Percentiles rank a stretch among this genome's conserved stretches.
Evolutionary conservation across 2,888 invertebrate genomes (phyloP).

Genomic region (Eupithecia centaureata): DNA sequence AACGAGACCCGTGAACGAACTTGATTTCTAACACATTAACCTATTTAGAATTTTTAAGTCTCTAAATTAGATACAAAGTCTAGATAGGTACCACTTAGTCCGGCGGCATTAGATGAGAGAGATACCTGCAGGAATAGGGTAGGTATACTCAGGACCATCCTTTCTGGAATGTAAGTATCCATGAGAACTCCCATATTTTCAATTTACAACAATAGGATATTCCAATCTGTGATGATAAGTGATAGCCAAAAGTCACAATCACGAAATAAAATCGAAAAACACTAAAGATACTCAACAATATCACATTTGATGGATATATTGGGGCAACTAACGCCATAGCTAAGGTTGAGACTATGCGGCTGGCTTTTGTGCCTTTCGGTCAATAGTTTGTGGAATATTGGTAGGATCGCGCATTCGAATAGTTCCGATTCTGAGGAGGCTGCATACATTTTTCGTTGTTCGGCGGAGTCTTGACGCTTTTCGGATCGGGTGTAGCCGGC

Average conservation of each 20-base stretch:
- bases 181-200: not conserved
- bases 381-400: slow-evolving; percentile 95
- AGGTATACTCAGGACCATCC: not conserved
- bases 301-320: slow-evolving; percentile 98
- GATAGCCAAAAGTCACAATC: slow-evolving; percentile 2
- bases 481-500: slow-evolving; percentile 78
- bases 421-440: slow-evolving; percentile 93
- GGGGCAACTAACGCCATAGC: slow-evolving; percentile 94
- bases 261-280: slow-evolving; percentile 3
- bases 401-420: slow-evolving; percentile 93
- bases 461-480: slow-evolving; percentile 72
- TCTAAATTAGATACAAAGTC: not conserved
- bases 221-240: not conserved
- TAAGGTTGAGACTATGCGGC: slow-evolving; percentile 87
- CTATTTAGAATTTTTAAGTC: slow-evolving; percentile 9
- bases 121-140: not conserved
- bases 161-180: not conserved
- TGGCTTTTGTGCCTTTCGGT: slow-evolving; percentile 91
- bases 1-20: slow-evolving; percentile 66
- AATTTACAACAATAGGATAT: not conserved
- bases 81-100: not conserved
- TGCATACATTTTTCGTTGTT: slow-evolving; percentile 86
- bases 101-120: not conserved
- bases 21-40: slow-evolving; percentile 45
- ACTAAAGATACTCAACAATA: slow-evolving; percentile 93